Conservation (phyloP, 2,797 vertebrate genomes). For the Cossypha polioptera region DNA sequence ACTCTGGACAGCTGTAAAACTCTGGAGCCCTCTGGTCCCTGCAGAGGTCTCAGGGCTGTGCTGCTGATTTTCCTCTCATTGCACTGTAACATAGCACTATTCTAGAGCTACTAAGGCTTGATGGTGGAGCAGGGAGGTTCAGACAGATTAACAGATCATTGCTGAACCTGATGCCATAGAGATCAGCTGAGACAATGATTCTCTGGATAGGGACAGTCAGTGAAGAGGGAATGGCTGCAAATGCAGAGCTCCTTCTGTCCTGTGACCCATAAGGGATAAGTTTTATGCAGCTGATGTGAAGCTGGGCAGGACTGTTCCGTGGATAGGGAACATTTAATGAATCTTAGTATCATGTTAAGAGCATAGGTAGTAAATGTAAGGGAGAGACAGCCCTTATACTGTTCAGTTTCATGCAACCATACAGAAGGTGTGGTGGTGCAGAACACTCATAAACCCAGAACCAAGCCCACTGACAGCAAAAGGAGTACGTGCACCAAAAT, state of each 20-base stretch:
- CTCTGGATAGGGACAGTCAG: neutral
- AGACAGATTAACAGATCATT: neutral
- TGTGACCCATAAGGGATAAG: neutral
- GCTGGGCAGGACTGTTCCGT: neutral
- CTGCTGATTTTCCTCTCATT: accelerated
- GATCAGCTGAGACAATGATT: neutral
- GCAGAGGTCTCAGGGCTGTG: neutral
- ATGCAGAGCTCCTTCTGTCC: neutral
- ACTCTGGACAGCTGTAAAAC: neutral
- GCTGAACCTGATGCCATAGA: neutral
- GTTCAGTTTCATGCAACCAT: neutral
- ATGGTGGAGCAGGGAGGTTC: neutral
- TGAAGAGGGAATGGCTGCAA: neutral
- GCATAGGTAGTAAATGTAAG: neutral
- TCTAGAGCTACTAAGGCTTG: neutral
- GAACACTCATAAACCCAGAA: neutral
- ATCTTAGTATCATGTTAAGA: neutral
- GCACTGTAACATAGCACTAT: accelerated
- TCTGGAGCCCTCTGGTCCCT: neutral
- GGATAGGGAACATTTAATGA: neutral
- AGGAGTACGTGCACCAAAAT: neutral
- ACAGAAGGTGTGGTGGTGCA: neutral
- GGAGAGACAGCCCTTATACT: neutral
- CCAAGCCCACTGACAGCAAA: neutral
- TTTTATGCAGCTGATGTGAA: neutral